Percentiles rank a stretch among this genome's conserved stretches.
Conservation (phyloP, 2,113 vertebrate genomes). For the Boleophthalmus pectinirostris region DNA sequence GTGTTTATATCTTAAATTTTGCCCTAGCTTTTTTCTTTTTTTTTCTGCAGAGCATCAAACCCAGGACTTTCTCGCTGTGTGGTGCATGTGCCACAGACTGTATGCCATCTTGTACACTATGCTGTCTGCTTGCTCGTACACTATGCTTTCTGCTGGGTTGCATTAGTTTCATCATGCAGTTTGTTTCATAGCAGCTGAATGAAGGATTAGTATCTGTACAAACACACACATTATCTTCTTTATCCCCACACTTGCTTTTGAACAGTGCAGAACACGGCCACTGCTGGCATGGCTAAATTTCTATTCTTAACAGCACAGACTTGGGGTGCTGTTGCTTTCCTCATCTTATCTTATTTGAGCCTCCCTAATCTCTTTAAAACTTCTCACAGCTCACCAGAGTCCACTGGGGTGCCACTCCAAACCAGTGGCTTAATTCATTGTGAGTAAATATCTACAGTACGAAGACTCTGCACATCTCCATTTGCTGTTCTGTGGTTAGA, state of each 20-base stretch:
- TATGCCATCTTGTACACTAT: too few species aligned
- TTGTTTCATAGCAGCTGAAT: background rate
- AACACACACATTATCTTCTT: background rate
- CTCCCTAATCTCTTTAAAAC: constrained; percentile 18
- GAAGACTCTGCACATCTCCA: constrained; percentile 28
- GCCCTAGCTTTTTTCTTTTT: too few species aligned
- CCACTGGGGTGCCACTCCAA: constrained; percentile 17
- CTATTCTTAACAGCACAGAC: constrained; percentile 1
- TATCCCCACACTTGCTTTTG: background rate
- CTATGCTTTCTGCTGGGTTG: background rate
- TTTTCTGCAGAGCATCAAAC: too few species aligned
- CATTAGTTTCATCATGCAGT: background rate
- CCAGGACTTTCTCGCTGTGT: too few species aligned
- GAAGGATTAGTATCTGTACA: background rate
- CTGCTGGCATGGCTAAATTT: constrained; percentile 1
- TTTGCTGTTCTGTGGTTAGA: constrained; percentile 29
- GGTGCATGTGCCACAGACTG: too few species aligned
- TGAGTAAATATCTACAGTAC: constrained; percentile 14
- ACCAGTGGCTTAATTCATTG: constrained; percentile 16
- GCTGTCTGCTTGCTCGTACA: background rate
- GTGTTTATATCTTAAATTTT: too few species aligned
- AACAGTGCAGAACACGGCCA: background rate
- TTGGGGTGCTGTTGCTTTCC: constrained; percentile 5
- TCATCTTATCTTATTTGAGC: constrained; percentile 14
- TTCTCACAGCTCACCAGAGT: constrained; percentile 18